These are phyloP conservation scores for Hirtodrosophila duncani DNA, from an alignment of 2,888 invertebrate genomes.

Conservation along the genomic window DNA sequence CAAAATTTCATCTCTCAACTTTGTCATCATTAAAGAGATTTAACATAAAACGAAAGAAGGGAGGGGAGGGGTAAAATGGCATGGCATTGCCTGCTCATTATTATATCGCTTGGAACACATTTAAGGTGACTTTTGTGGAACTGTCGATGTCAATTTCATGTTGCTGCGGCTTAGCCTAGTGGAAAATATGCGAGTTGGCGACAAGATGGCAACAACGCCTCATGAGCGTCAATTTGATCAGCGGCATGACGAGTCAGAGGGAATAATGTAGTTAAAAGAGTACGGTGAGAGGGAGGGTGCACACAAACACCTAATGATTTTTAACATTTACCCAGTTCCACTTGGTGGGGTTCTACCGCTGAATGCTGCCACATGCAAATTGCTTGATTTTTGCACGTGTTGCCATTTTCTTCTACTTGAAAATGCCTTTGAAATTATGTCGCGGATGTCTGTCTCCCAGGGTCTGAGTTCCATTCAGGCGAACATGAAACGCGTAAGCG, in stretches of 20 bases:
- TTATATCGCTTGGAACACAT: conserved; percentile 45
- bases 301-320: too few species aligned
- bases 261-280: too few species aligned
- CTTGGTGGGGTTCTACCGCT: conserved; percentile 30
- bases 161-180: conserved; percentile 33
- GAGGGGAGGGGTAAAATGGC: conserved; percentile 11
- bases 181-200: conserved; percentile 52
- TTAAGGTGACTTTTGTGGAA: conserved; percentile 53
- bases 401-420: too few species aligned
- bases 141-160: conserved; percentile 18
- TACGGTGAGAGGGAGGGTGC: too few species aligned
- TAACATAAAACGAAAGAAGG: too few species aligned
- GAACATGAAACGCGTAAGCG: too few species aligned
- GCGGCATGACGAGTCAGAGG: conserved; percentile 9
- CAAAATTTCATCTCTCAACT: too few species aligned
- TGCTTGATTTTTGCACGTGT: conserved; percentile 35
- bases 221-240: conserved; percentile 34
- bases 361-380: conserved; percentile 37
- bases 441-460: too few species aligned
- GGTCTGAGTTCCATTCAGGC: too few species aligned
- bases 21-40: too few species aligned
- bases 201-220: conserved; percentile 21
- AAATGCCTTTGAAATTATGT: too few species aligned
- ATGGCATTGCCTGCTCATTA: conserved; percentile 37
- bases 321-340: conserved; percentile 48